Evolutionary conservation across 1,140 invertebrate genomes (phyloP).

Genomic region (Paramacrobiotus metropolitanus): DNA sequence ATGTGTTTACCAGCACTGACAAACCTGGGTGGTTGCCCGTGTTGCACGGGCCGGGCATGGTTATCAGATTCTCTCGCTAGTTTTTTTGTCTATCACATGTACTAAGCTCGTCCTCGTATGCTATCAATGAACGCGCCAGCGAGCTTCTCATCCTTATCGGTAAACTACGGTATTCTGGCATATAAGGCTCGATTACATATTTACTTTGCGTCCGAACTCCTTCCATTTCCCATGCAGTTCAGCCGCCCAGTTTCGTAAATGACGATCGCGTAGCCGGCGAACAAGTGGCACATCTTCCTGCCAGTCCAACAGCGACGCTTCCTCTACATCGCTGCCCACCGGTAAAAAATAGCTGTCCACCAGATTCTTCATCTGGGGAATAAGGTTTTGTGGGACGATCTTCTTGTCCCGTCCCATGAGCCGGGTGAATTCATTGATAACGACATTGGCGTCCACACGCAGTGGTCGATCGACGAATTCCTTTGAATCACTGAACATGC

Average conservation of each 20-base stretch:
- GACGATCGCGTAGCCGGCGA: slow-evolving; percentile 37
- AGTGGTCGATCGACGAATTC: slow-evolving; percentile 71
- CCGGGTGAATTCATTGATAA: slow-evolving; percentile 29
- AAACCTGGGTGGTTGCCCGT: too few species aligned
- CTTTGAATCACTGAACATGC: slow-evolving; percentile 53
- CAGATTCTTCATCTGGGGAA: background rate
- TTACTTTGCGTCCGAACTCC: slow-evolving; percentile 55
- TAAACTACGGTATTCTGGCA: too few species aligned
- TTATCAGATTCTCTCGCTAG: too few species aligned
- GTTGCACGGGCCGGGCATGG: too few species aligned
- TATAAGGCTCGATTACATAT: too few species aligned
- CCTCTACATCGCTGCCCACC: background rate
- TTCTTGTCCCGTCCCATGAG: too few species aligned
- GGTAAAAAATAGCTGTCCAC: background rate
- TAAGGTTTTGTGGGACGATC: too few species aligned
- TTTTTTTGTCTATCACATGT: too few species aligned
- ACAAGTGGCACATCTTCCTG: slow-evolving; percentile 22
- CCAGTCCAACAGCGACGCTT: background rate
- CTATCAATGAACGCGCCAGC: too few species aligned
- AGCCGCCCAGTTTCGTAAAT: slow-evolving; percentile 27
- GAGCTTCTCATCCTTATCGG: too few species aligned
- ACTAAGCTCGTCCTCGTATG: too few species aligned
- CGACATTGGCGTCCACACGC: slow-evolving; percentile 33
- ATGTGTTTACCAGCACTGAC: too few species aligned
- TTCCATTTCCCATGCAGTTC: slow-evolving; percentile 44